phyloP scores from a whole-genome alignment of 2,797 vertebrate genomes.

The Amphiprion clarkii region DNA sequence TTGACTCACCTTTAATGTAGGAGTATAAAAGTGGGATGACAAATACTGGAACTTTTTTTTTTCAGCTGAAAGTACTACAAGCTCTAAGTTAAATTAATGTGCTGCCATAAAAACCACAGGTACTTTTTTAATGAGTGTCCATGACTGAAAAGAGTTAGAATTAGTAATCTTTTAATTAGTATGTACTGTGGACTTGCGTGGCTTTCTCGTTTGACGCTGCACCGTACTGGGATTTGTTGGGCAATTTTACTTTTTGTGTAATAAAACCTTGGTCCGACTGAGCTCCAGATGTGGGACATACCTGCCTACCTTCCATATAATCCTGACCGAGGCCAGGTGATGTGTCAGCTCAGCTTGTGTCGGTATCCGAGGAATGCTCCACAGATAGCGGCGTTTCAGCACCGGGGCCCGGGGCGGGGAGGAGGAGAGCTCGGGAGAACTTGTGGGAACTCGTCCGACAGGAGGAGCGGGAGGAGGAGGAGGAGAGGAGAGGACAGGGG shows the following conservation, averaged over 20 bases:
- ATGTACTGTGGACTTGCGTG: background rate
- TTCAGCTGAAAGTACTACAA: no score
- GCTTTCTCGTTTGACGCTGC: background rate
- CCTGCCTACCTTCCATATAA: background rate
- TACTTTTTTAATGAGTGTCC: background rate
- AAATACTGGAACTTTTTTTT: conserved; percentile 50
- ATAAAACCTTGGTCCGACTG: conserved; percentile 8
- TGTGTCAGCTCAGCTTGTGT: conserved; percentile 32
- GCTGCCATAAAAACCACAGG: background rate
- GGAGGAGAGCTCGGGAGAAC: conserved; percentile 12
- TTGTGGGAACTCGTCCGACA: conserved; percentile 42
- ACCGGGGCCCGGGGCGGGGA: conserved; percentile 47
- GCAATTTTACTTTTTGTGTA: background rate
- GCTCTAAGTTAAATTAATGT: no score
- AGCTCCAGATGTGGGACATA: background rate
- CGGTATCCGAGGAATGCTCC: conserved; percentile 77
- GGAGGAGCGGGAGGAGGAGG: background rate
- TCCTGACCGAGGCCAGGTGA: conserved; percentile 60
- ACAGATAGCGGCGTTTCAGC: conserved; percentile 56
- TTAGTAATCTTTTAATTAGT: background rate
- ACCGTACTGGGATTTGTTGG: background rate
- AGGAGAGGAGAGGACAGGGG: conserved; percentile 1
- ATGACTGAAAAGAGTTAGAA: background rate
- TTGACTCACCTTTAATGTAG: background rate
- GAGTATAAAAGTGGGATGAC: conserved; percentile 6